Evolutionary conservation across 2,888 invertebrate species (phyloP).

Genomic region (Asteroscopus sphinx): DNA sequence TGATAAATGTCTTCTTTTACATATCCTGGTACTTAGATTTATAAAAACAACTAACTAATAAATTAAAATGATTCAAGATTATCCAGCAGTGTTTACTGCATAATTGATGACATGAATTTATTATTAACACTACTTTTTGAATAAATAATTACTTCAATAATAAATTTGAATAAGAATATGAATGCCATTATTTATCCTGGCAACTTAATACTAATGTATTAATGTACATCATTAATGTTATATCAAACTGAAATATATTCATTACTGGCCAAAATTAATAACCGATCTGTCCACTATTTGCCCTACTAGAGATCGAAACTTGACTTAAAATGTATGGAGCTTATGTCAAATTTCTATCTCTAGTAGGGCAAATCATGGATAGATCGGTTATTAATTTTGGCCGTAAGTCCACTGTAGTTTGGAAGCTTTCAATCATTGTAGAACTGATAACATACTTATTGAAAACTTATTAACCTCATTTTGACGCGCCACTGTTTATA

Average conservation of each 20-base stretch:
- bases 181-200: constrained; percentile 2
- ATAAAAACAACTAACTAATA: too few relatives aligned
- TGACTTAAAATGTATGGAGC: too few relatives aligned
- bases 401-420: constrained; percentile 1
- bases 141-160: constrained; percentile 17
- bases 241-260: constrained; percentile 7
- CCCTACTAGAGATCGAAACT: too few relatives aligned
- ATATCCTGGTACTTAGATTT: too few relatives aligned
- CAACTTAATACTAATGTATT: constrained; percentile 11
- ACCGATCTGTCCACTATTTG: too few relatives aligned
- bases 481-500: background rate
- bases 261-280: too few relatives aligned
- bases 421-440: background rate
- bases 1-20: background rate
- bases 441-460: constrained; percentile 13
- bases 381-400: too few relatives aligned
- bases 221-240: background rate
- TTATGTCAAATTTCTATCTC: too few relatives aligned
- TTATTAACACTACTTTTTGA: constrained; percentile 16
- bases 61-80: constrained; percentile 12
- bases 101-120: constrained; percentile 22
- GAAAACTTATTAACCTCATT: background rate
- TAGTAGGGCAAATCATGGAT: too few relatives aligned
- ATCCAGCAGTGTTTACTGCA: constrained; percentile 6
- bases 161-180: background rate